These are phyloP conservation scores for Omphaloscelis lunosa DNA, from an alignment of 2,888 invertebrate species.

Conservation along the genomic window DNA sequence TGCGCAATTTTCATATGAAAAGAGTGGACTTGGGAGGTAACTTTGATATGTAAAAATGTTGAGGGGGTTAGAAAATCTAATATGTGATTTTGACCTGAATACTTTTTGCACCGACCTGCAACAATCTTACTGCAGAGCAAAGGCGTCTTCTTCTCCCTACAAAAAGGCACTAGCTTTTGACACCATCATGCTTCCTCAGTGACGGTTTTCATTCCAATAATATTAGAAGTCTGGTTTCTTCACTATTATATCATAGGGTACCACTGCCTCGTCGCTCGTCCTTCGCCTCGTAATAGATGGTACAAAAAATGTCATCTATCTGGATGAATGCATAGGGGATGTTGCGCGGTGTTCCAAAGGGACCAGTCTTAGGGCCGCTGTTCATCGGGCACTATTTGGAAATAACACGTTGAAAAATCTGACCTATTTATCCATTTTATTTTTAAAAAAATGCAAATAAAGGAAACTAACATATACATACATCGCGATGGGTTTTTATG, in stretches of 20 bases:
- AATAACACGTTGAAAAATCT: too few relatives aligned
- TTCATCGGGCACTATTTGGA: background rate
- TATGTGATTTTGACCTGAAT: background rate
- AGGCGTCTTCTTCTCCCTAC: background rate
- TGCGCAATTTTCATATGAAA: slow-evolving; percentile 43
- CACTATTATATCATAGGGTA: too few relatives aligned
- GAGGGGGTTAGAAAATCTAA: background rate
- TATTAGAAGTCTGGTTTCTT: background rate
- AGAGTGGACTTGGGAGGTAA: background rate
- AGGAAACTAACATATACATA: too few relatives aligned
- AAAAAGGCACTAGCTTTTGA: background rate
- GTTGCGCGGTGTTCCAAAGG: background rate
- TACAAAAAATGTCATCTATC: background rate
- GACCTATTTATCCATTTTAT: too few relatives aligned
- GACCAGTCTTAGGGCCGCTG: background rate
- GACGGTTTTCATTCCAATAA: background rate
- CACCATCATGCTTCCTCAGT: background rate
- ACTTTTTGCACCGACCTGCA: background rate
- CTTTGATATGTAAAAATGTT: slow-evolving; percentile 12
- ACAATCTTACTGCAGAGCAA: background rate
- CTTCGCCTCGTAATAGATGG: background rate
- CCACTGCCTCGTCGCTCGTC: background rate
- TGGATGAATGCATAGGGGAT: background rate
- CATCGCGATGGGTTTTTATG: too few relatives aligned
- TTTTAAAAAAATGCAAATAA: too few relatives aligned